Evolutionary conservation across 1,140 invertebrate species (phyloP), one percentile per base, ranked within the genome.

Genomic region (Campodea augens): DNA sequence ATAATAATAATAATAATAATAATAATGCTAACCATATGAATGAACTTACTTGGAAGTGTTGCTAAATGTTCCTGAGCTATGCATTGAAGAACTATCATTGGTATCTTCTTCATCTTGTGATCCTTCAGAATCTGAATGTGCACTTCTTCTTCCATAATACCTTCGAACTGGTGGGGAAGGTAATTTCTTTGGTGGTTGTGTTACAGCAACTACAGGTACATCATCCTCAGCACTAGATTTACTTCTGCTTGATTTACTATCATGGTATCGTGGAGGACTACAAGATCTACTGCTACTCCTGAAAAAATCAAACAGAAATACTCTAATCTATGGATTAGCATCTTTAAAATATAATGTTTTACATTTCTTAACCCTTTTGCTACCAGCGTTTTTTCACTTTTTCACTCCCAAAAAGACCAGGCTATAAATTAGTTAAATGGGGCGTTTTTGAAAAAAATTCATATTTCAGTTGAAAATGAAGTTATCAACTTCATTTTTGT

Each of bases 71-170:
- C 42, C 18, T 48, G 41, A 21, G 23, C 48, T 38, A 51, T 49
- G 25, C 39, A 24, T 42, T 49, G n/a, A n/a, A n/a, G n/a, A n/a
- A n/a, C n/a, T 51, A 24, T 51, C 47, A 37, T 53, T 55, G 19
- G 54, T 52, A 43, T 58, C 58, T 47, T 57, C 58, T 7, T 52
- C 52, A 25, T 55, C 51, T 10, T 49, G 51, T 12, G 52, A 41
- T 32, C 62, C 59, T 1, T 60, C 66, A 1, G 65, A 67, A 41
- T 65, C 65, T 12, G 63, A 58, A 52, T 68, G 65, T 24, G 68
- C 73, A 25, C 68, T 70, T 51, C 73, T 72, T 25, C 76, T 63
- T 25, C 76, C 76, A 56, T 79, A 79, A 58, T 78, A 78, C 46
- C 75, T 70, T 36, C 52, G 51, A 22, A 51, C 42, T 19, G 54